phyloP scores from a whole-genome alignment of 2,113 vertebrate species.

The Tapirus terrestris region DNA sequence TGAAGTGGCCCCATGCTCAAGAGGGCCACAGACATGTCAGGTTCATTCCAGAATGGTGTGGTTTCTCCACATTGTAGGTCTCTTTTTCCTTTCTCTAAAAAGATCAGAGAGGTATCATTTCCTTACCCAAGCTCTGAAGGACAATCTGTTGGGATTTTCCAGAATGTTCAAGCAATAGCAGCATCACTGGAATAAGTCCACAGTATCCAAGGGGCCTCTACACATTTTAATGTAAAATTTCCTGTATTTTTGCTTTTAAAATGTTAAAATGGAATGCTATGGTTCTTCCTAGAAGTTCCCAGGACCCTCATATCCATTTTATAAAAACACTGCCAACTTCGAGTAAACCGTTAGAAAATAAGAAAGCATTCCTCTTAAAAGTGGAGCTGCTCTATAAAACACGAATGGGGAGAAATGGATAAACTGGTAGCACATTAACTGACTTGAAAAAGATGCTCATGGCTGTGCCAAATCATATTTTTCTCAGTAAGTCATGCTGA shows the following conservation, averaged over 20 bases:
- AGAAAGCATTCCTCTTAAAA: neutral
- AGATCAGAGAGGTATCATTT: neutral
- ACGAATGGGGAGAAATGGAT: neutral
- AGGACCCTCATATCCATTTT: neutral
- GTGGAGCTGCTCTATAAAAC: neutral
- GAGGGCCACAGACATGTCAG: neutral
- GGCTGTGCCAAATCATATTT: constrained; percentile 58
- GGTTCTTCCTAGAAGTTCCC: neutral
- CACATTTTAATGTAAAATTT: constrained; percentile 2
- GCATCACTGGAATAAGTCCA: neutral
- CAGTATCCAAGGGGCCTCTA: neutral
- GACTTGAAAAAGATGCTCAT: constrained; percentile 16
- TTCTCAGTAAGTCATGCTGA: constrained; percentile 64
- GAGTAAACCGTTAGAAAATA: neutral
- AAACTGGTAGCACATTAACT: neutral
- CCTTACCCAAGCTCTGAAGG: neutral
- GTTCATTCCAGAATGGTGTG: neutral
- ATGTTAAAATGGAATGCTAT: neutral
- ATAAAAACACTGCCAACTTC: neutral
- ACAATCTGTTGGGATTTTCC: neutral
- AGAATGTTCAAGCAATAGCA: neutral
- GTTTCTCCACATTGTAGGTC: neutral
- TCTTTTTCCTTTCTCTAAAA: neutral
- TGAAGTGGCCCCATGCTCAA: neutral
- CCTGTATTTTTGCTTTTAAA: neutral